Base-by-base conservation (phyloP, 2,797 vertebrate species). In the Esox masquinongy region DNA sequence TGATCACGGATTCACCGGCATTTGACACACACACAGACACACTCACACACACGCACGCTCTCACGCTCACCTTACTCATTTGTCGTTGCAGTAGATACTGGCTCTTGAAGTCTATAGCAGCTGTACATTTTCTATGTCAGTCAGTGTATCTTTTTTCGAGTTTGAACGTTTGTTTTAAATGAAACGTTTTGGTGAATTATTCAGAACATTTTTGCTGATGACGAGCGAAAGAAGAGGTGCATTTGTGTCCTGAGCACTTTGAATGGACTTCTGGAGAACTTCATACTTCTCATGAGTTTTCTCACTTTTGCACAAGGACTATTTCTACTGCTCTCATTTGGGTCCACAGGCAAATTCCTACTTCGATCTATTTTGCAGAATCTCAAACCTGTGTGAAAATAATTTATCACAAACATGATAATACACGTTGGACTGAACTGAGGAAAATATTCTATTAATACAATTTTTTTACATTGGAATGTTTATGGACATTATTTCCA, bases 1-100 rank as follows among this genome's bases (percentile, higher is more conserved):
- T 50, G 74, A 86, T 86, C 85, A 87, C 79, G 24, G 85, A 78
- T 81, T 88, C 83, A 68, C 73, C 11, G 64, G 84, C 82, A 82
- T 80, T 68, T 75, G 80, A 87, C 85, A 78, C 80, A 71, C 71
- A 24, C 34, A 22, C 43, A 47, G 4, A 47, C 43, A 47, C 36
- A 51, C 70, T 24, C 68, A 51, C 73, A 72, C 66, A 19, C 24
- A 73, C 49, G 56, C 53, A 63, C 19, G 22, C 71, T 15, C 36
- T 17, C 68, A 47, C 26, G 51, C 68, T 43, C 50, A 68, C 43
- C 59, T 66, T 72, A 70, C 67, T 64, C 75, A 73, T 66, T 74
- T 75, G 43, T 50, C 53, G 66, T 71, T 73, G 22, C 39, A n/a
- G 31, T 63, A 61, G 17, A 70, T 39, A 43, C 76, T 73, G 68